These are phyloP conservation scores for Rhagoletis zephyria DNA, from an alignment of 1,140 invertebrate species.

Conservation along the genomic window DNA sequence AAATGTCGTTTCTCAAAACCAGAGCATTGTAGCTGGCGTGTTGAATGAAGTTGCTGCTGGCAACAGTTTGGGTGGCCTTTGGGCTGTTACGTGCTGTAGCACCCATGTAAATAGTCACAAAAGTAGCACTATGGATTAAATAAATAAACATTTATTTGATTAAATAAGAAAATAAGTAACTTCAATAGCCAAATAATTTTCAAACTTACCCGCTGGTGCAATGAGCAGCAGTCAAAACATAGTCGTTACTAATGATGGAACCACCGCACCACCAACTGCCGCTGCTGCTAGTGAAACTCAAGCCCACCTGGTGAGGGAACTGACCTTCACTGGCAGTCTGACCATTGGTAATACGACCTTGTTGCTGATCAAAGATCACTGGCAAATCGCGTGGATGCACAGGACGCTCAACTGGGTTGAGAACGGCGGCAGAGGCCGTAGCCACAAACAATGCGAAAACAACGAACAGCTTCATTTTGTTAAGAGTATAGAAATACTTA, in stretches of 20 bases:
- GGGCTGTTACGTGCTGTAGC: conserved; percentile 61
- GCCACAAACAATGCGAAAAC: conserved; percentile 66
- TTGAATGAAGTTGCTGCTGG: conserved; percentile 59
- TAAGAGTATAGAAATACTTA: conserved; percentile 3
- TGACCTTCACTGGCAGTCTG: conserved; percentile 67
- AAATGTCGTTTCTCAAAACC: conserved; percentile 65
- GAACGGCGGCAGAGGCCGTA: conserved; percentile 62
- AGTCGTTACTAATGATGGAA: conserved; percentile 63
- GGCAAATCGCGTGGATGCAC: conserved; percentile 63
- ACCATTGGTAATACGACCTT: conserved; percentile 70
- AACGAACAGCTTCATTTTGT: conserved; percentile 68
- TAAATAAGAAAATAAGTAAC: neutral
- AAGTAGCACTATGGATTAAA: conserved; percentile 58
- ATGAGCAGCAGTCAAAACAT: conserved; percentile 57
- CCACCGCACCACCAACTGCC: conserved; percentile 76
- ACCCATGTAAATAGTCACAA: conserved; percentile 62
- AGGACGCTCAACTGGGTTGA: conserved; percentile 58
- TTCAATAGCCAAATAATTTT: conserved; percentile 76
- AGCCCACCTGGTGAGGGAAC: conserved; percentile 75
- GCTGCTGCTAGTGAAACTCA: conserved; percentile 69
- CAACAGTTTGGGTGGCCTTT: conserved; percentile 58
- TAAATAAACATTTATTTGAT: conserved; percentile 57
- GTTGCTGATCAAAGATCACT: neutral
- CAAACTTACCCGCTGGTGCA: conserved; percentile 72
- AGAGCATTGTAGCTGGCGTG: conserved; percentile 63